Evolutionary conservation across 2,888 invertebrate genomes (phyloP), one percentile per base, ranked within the genome.

Genomic region (Orchesellides sinensis): DNA sequence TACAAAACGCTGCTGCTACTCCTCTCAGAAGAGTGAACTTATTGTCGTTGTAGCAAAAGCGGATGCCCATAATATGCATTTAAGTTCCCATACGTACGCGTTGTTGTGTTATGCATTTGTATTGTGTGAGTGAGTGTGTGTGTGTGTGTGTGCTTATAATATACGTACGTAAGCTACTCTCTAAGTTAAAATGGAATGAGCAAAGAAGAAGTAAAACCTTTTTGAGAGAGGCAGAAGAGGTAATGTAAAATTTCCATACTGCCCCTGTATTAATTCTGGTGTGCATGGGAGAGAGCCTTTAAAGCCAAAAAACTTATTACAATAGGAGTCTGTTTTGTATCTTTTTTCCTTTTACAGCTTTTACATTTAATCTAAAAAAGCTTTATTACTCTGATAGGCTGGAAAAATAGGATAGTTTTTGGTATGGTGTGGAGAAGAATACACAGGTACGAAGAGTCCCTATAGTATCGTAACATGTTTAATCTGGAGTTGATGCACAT

Each of bases 31-130:
- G n/a, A n/a, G n/a, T n/a, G n/a, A n/a, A n/a, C n/a, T n/a, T 54
- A 80, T 81, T 81, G 74, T 81, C 74, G 68, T 47, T 49, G n/a
- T 40, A 72, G 65, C 45, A 8, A n/a, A 49, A 69, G 61, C 49
- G 68, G 52, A 81, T 74, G 68, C 59, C 66, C 73, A 68, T 80
- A 78, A 61, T 74, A 73, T 77, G 77, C 59, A 59, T 66, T 77
- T 77, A 77, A 68, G 40, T 56, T 12, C 23, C 27, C 17, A 52
- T 19, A 35, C 6, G 12, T 35, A 21, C 21, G 17, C 52, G 21
- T 52, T 17, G 52, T 21, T 52, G 52, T 52, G 52, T 52, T 21
- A 21, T 21, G n/a, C n/a, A n/a, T n/a, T n/a, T 61, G 65, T 47
- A 65, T 65, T 65, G 65, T 63, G 65, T 40, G 65, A 21, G 66